Percentiles rank a stretch among this genome's conserved stretches.
These are phyloP conservation scores for Thunnus maccoyii DNA, from an alignment of 2,113 vertebrate genomes.

Conservation along the genomic window DNA sequence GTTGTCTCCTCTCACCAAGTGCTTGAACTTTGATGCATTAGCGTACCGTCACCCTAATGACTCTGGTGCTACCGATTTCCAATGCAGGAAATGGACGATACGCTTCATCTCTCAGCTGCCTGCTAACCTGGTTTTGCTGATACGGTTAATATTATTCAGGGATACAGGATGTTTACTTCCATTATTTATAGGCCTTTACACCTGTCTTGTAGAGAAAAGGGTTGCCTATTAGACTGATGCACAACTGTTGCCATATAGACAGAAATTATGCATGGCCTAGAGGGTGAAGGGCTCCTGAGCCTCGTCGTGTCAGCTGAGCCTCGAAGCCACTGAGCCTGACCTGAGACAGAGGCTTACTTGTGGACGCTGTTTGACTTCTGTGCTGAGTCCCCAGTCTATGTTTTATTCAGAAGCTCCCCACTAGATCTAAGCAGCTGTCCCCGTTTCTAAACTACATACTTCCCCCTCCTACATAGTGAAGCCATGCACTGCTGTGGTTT, in stretches of 20 bases:
- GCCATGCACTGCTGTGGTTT: slow-evolving; percentile 46
- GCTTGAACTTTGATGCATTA: slow-evolving; percentile 47
- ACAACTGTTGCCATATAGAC: background rate
- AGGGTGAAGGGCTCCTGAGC: slow-evolving; percentile 14
- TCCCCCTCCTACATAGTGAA: slow-evolving; percentile 30
- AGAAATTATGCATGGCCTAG: background rate
- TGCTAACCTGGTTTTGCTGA: slow-evolving; percentile 26
- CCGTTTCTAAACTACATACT: slow-evolving; percentile 45
- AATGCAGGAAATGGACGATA: slow-evolving; percentile 35
- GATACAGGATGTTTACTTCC: background rate
- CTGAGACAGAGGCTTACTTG: slow-evolving; percentile 75
- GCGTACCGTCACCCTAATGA: slow-evolving; percentile 32
- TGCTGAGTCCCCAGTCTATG: slow-evolving; percentile 56
- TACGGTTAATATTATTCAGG: slow-evolving; percentile 28
- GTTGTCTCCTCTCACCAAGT: slow-evolving; percentile 12
- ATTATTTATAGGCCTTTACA: background rate
- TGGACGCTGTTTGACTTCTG: slow-evolving; percentile 69
- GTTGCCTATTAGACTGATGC: background rate
- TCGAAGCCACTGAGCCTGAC: slow-evolving; percentile 36
- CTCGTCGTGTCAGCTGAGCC: slow-evolving; percentile 49
- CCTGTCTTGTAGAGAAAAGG: background rate
- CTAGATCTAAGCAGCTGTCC: slow-evolving; percentile 72
- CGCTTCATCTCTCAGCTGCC: slow-evolving; percentile 3
- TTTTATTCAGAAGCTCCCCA: slow-evolving; percentile 76
- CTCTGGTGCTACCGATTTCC: slow-evolving; percentile 21